phyloP scores from a whole-genome alignment of 2,113 vertebrate genomes.

The Arothron firmamentum region DNA sequence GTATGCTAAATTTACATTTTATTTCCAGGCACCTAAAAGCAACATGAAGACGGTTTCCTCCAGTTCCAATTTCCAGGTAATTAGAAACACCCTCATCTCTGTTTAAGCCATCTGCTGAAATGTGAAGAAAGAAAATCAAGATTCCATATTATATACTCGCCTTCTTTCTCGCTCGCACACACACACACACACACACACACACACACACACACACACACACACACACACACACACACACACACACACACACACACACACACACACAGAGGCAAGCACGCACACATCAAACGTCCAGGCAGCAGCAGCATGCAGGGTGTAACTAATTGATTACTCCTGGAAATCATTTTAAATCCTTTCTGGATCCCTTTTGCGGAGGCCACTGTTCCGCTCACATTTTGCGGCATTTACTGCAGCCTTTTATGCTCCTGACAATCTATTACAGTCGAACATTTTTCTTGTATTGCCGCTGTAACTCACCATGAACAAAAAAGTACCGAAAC shows the following conservation, averaged over 20 bases:
- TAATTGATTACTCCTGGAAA: slow-evolving; percentile 50
- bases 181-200: slow-evolving; percentile 17
- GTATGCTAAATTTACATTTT: neutral
- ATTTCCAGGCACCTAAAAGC: slow-evolving; percentile 6
- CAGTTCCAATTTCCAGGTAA: slow-evolving; percentile 40
- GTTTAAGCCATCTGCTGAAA: neutral
- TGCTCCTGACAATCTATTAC: slow-evolving; percentile 43
- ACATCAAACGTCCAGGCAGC: slow-evolving; percentile 11
- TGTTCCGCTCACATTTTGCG: slow-evolving; percentile 34
- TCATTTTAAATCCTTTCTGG: slow-evolving; percentile 40
- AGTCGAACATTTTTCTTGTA: slow-evolving; percentile 20
- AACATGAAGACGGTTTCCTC: slow-evolving; percentile 1
- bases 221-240: too few species aligned
- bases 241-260: too few species aligned
- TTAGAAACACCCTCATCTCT: neutral
- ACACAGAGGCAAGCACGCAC: slow-evolving; percentile 17
- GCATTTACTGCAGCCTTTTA: slow-evolving; percentile 38
- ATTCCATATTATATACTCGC: neutral
- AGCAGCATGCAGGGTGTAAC: slow-evolving; percentile 47
- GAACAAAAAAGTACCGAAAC: slow-evolving; percentile 5
- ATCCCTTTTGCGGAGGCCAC: slow-evolving; percentile 29
- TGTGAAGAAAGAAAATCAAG: neutral
- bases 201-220: slow-evolving; percentile 13
- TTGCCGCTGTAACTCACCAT: slow-evolving; percentile 8
- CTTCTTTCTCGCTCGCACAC: slow-evolving; percentile 1